Evolutionary conservation across 1,140 invertebrate genomes (phyloP), one percentile per base, ranked within the genome.

Genomic region (Drosophila trapezifrons): DNA sequence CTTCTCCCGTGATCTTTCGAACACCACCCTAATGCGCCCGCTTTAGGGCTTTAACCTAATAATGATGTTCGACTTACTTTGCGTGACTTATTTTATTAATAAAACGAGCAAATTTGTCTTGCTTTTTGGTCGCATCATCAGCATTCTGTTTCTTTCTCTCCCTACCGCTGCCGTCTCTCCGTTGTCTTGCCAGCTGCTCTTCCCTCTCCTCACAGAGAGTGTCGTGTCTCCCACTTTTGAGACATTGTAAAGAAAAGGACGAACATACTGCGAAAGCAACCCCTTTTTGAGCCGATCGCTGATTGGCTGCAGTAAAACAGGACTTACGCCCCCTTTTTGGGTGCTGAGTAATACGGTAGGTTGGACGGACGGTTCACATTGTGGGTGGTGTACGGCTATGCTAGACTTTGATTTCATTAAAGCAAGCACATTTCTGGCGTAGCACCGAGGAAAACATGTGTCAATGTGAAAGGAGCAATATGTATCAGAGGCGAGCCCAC

Each of bases 11-110:
- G 62, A 69, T 69, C 65, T 10, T 40, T 45, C 17, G 17, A 69
- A 66, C 38, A 25, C 65, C 69, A 49, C n/a, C 51, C 76, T 90
- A 90, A 90, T 78, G 87, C 80, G 80, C 74, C 69, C 84, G 80
- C 69, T 90, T 90, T 90, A 84, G 83, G 87, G 76, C 89, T 84
- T 90, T 90, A 90, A 90, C 87, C 75, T 90, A 90, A 90, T 90
- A 90, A 90, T 87, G 83, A 87, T 72, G 80, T 89, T 89, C 85
- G 80, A 84, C 85, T 89, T 89, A 89, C 84, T 89, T 89, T 89
- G 83, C 83, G 83, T 90, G 84, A 89, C 84, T 89, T 89, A 89
- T 89, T 89, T 89, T 89, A 89, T 89, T 89, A 85, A 89, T 89
- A 90, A 90, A 89, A 89, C 84, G 84, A 89, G 84, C 85, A 89